Base-by-base conservation (phyloP, 1,140 invertebrate species). In the Achatina immaculata region DNA sequence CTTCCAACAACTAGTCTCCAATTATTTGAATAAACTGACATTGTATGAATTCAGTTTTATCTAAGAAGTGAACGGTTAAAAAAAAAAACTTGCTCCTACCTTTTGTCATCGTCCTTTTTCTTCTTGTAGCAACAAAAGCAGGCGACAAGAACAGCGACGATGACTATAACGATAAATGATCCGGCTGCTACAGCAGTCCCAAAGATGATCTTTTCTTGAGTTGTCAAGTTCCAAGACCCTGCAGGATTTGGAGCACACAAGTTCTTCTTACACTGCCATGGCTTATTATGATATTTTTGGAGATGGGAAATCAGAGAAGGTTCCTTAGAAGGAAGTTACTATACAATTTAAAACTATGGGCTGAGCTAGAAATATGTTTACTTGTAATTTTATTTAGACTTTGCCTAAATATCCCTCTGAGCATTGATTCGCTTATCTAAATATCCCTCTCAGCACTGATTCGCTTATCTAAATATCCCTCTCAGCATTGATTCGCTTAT, bases 161-260 rank as follows among this genome's bases (percentile, higher is more conserved):
- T 7, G 14, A 80, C 34, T 24, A 80, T 34, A 31, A 80, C 72
- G 28, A 80, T 71, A 40, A 80, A 80, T 1, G 48, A 45, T 43
- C 11, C 78, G 11, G 78, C 78, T 19, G 78, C 78, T 0, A 80
- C 48, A 14, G 78, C 69, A 21, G 78, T 80, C 1, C 78, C 78
- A 45, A 80, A 80, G 28, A 80, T 72, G 24, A 80, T 55, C 68
- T 80, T 71, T 28, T 80, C 78, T 9, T 80, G 24, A 14, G 78
- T 80, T 1, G 34, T 71, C 9, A 80, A 58, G n/a, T 80, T 68
- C 78, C 78, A 80, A 48, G 66, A 71, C 78, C 78, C 78, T 80
- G 65, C 7, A 51, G 16, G 28, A 11, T 24, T 45, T 45, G 43
- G 36, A 36, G n/a, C n/a, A n/a, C n/a, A n/a, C n/a, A 68, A 68